A percentile compares a stretch with the other conserved stretches of the same genome.
Evolutionary conservation across 2,888 invertebrate genomes (phyloP).

Genomic region (Pachydiplax longipennis): DNA sequence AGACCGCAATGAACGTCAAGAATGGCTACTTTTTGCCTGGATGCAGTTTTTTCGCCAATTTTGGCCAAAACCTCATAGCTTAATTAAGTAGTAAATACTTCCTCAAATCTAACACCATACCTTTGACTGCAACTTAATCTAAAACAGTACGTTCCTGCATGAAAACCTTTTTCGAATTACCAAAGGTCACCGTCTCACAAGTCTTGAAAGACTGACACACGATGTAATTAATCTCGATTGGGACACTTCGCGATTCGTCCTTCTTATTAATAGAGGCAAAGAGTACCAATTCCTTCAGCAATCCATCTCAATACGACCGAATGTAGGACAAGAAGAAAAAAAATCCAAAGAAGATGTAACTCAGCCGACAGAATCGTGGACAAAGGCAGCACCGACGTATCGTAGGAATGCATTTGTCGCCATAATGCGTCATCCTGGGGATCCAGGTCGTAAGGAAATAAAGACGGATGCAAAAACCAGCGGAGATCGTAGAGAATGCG

Average conservation of each 20-base stretch:
- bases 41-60: too few species aligned
- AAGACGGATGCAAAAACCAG: neutral
- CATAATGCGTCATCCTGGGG: neutral
- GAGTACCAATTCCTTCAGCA: neutral
- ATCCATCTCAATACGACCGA: neutral
- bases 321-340: neutral
- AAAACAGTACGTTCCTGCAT: too few species aligned
- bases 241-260: neutral
- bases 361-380: neutral
- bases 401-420: neutral
- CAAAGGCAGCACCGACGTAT: neutral
- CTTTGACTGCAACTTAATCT: too few species aligned
- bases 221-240: neutral
- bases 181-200: too few species aligned
- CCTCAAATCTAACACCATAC: too few species aligned
- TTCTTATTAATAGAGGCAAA: neutral
- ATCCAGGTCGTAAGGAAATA: neutral
- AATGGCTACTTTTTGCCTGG: too few species aligned
- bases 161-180: too few species aligned
- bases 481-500: neutral
- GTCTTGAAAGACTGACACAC: neutral
- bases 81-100: too few species aligned
- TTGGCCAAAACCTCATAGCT: too few species aligned
- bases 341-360: neutral
- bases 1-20: too few species aligned